A percentile compares a stretch with the other conserved stretches of the same genome.
These are phyloP conservation scores for Palythoa grandis DNA, from an alignment of 92 coral and sea anemone species.

Conservation along the genomic window DNA sequence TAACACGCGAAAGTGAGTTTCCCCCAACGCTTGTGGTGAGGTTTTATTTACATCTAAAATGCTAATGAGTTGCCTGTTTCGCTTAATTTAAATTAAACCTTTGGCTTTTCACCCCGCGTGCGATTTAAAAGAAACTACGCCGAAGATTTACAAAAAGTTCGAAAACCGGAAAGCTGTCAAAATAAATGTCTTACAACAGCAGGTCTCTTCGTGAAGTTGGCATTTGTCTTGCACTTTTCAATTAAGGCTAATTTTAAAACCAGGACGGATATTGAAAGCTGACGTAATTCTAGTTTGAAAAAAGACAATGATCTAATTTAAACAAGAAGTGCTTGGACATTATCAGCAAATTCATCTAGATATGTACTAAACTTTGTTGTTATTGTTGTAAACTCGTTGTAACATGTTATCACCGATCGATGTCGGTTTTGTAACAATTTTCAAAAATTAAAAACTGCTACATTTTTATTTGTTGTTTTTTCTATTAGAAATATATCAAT, in stretches of 20 bases:
- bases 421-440: neutral
- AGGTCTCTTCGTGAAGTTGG: conserved; percentile 22
- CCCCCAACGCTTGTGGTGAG: neutral
- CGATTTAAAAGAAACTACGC: neutral
- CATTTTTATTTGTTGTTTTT: neutral
- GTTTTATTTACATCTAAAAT: conserved; percentile 34
- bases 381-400: neutral
- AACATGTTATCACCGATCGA: conserved; percentile 14
- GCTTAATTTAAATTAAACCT: neutral
- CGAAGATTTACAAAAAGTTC: conserved; percentile 8
- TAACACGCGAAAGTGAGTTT: conserved; percentile 15
- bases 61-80: conserved; percentile 30
- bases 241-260: conserved; percentile 15
- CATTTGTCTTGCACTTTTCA: neutral
- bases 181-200: neutral
- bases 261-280: neutral
- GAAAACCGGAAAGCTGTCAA: neutral
- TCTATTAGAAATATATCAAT: too few relatives aligned
- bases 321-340: conserved; percentile 10
- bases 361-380: neutral
- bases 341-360: conserved; percentile 33
- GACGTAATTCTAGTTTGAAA: conserved; percentile 25
- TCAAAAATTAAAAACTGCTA: neutral
- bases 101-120: neutral
- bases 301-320: conserved; percentile 18